Percentiles rank a stretch among this genome's conserved stretches.
phyloP scores from a whole-genome alignment of 2,888 invertebrate species.

The Tenthredo scrophulariae region DNA sequence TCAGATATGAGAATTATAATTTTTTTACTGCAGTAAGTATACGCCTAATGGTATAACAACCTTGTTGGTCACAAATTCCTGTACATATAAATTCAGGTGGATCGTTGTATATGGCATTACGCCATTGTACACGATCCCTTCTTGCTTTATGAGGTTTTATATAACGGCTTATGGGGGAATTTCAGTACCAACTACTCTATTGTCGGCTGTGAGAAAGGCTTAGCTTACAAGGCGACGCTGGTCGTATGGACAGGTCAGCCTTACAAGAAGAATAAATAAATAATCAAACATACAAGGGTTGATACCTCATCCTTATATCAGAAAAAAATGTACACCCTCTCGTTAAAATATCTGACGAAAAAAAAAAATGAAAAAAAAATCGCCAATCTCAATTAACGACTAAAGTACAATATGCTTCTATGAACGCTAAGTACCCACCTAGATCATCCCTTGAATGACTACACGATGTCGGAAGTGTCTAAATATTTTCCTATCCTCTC shows the following conservation, averaged over 20 bases:
- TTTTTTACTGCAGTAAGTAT: not conserved
- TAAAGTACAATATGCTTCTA: not conserved
- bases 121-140: conserved; percentile 13
- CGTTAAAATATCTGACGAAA: not conserved
- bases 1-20: not conserved
- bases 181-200: conserved; percentile 23
- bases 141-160: conserved; percentile 27
- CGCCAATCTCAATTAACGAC: not conserved
- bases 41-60: not conserved
- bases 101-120: conserved; percentile 38
- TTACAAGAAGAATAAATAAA: not conserved
- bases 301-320: not conserved
- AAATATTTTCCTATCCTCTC: conserved; percentile 38
- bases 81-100: conserved; percentile 6
- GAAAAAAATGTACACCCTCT: not conserved
- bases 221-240: not conserved
- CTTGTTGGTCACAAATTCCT: not conserved
- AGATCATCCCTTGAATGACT: not conserved
- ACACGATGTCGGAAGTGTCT: not conserved
- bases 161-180: conserved; percentile 31
- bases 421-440: not conserved
- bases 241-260: not conserved
- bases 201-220: conserved; percentile 31
- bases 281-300: not conserved
- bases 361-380: not conserved